Conservation (phyloP, 1,140 invertebrate species). For the Ooceraea biroi region DNA sequence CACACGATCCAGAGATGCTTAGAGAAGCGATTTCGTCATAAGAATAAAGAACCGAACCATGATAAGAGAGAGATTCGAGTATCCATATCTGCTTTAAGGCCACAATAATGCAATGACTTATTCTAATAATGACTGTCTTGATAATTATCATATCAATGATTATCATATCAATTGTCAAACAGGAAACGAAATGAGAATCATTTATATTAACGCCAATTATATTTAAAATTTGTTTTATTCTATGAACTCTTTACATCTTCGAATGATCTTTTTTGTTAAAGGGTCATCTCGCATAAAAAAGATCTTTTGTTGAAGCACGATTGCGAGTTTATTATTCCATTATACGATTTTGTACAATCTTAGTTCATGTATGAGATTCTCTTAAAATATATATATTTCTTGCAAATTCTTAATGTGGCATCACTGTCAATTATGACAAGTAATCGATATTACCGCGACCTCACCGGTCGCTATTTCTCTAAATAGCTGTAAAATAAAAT, state of each 20-base stretch:
- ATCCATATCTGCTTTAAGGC: neutral
- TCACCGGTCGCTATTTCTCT: slow-evolving; percentile 52
- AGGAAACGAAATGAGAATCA: neutral
- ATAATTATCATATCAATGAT: too few species aligned
- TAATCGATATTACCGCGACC: slow-evolving; percentile 59
- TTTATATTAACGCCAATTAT: slow-evolving; percentile 6
- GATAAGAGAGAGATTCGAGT: neutral
- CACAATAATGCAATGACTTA: neutral
- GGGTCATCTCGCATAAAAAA: too few species aligned
- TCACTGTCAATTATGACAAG: slow-evolving; percentile 59
- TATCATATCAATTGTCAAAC: neutral
- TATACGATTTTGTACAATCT: slow-evolving; percentile 2
- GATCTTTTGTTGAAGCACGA: too few species aligned
- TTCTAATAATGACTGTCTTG: neutral
- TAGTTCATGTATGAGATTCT: neutral
- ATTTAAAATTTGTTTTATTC: neutral
- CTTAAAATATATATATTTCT: slow-evolving; percentile 12
- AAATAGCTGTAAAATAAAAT: slow-evolving; percentile 51
- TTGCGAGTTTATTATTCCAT: slow-evolving; percentile 7
- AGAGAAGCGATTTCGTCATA: neutral
- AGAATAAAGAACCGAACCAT: neutral
- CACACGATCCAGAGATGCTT: slow-evolving; percentile 27
- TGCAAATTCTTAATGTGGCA: slow-evolving; percentile 16
- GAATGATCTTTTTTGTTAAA: too few species aligned
- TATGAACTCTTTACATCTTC: too few species aligned